phyloP scores from a whole-genome alignment of 2,113 vertebrate genomes.

The Nyctibius bracteatus region DNA sequence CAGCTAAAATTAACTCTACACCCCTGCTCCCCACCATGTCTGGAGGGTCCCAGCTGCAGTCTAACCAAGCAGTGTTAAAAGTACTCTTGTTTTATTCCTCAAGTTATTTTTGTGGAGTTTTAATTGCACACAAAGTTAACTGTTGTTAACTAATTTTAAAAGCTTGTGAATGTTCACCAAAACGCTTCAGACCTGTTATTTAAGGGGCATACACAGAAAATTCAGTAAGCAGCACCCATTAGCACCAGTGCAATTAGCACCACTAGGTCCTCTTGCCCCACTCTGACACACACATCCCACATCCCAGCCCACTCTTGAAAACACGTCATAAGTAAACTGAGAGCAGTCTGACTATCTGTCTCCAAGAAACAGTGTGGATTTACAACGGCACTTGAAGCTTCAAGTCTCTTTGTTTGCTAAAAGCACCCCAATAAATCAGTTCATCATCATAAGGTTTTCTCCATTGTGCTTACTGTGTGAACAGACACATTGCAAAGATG shows the following conservation, averaged over 20 bases:
- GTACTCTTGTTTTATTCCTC: neutral
- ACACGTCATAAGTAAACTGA: neutral
- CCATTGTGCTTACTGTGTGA: neutral
- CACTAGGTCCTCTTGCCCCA: neutral
- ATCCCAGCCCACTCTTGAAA: neutral
- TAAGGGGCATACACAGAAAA: neutral
- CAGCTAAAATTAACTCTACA: neutral
- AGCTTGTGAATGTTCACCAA: neutral
- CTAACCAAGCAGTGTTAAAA: neutral
- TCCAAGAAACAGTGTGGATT: neutral
- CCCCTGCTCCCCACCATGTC: neutral
- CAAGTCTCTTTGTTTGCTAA: neutral
- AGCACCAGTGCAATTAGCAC: neutral
- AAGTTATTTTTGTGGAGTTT: neutral
- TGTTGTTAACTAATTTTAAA: neutral
- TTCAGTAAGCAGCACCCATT: neutral
- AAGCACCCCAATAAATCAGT: neutral
- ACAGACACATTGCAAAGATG: neutral
- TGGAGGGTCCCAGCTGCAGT: neutral
- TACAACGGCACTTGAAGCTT: neutral
- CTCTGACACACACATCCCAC: neutral
- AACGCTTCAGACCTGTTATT: neutral
- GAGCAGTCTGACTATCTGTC: neutral
- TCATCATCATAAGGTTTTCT: neutral
- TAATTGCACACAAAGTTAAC: neutral